These are phyloP conservation scores for Adoxophyes honmai DNA, from an alignment of 1,140 invertebrate species.

Conservation along the genomic window DNA sequence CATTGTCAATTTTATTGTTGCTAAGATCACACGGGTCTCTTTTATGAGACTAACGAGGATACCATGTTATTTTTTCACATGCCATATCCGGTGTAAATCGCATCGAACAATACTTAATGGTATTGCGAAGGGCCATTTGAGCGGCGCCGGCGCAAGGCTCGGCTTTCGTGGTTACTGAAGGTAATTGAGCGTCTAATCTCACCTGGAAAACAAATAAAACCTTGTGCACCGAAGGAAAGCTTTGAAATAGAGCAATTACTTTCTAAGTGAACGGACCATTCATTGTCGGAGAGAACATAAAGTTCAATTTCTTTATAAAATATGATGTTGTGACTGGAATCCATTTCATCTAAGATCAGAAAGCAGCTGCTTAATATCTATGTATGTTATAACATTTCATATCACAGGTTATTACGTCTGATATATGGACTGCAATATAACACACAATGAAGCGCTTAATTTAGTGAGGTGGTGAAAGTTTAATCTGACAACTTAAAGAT, in stretches of 20 bases:
- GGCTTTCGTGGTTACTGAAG: background rate
- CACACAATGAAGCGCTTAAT: background rate
- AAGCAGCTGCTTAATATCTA: conserved; percentile 2
- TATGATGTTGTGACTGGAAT: conserved; percentile 34
- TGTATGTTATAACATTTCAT: background rate
- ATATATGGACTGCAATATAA: background rate
- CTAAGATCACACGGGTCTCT: conserved; percentile 9
- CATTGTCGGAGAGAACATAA: conserved; percentile 18
- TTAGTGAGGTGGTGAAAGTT: conserved; percentile 2
- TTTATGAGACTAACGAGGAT: conserved; percentile 1
- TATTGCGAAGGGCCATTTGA: background rate
- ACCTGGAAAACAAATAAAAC: conserved; percentile 12
- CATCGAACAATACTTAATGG: background rate
- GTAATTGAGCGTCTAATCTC: conserved; percentile 7
- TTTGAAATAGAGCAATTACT: conserved; percentile 19
- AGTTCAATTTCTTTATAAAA: conserved; percentile 6
- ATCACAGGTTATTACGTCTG: background rate
- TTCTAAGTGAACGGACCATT: conserved; percentile 29
- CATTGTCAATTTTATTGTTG: conserved; percentile 4
- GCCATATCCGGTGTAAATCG: background rate
- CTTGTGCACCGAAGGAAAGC: conserved; percentile 11
- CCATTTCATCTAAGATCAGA: background rate
- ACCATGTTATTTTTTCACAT: conserved; percentile 2
- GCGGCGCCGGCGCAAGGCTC: background rate
- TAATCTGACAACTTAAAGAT: conserved; percentile 3